Evolutionary conservation across 2,888 invertebrate species (phyloP).

Genomic region (Orthonevra nobilis): DNA sequence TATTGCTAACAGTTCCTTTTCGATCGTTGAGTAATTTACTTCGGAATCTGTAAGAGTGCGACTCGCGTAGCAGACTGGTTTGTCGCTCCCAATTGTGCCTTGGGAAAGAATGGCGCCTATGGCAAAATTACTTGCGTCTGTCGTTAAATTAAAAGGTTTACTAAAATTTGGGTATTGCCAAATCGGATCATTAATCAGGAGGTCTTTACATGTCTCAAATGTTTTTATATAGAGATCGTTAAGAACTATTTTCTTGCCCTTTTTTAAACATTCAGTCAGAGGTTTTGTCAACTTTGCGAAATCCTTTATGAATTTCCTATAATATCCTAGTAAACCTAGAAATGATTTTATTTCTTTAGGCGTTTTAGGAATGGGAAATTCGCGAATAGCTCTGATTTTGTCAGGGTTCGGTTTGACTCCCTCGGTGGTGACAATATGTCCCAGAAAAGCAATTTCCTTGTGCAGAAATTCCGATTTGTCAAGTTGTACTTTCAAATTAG

Average conservation of each 20-base stretch:
- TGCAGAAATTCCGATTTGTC: conserved; percentile 68
- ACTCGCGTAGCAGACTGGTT: too few species aligned
- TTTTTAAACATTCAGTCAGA: conserved; percentile 44
- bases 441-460: conserved; percentile 73
- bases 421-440: conserved; percentile 71
- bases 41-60: too few species aligned
- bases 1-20: too few species aligned
- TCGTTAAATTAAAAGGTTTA: too few species aligned
- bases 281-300: conserved; percentile 64
- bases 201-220: too few species aligned
- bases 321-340: conserved; percentile 61
- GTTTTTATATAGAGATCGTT: too few species aligned
- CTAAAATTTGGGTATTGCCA: too few species aligned
- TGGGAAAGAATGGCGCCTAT: too few species aligned
- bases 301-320: conserved; percentile 65
- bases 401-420: conserved; percentile 72
- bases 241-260: conserved; percentile 25
- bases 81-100: background rate
- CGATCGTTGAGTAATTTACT: too few species aligned
- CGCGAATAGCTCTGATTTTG: conserved; percentile 55
- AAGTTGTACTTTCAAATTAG: conserved; percentile 72
- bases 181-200: too few species aligned
- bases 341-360: conserved; percentile 64
- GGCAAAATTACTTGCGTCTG: too few species aligned
- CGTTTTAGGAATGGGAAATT: too few species aligned